Conservation (phyloP, 2,113 vertebrate genomes). For the Trichechus manatus region DNA sequence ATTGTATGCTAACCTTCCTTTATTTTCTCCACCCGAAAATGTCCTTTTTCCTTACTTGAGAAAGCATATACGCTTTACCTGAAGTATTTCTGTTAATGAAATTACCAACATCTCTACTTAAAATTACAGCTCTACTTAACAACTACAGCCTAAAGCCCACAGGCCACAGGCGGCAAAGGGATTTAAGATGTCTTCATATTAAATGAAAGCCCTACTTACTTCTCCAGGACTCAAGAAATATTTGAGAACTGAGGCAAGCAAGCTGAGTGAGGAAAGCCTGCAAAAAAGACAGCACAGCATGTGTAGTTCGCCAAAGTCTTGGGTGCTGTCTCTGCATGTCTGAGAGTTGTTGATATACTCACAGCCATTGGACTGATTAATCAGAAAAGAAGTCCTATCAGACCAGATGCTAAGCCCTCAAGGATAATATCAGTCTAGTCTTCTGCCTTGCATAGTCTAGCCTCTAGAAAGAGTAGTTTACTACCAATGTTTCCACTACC, state of each 20-base stretch:
- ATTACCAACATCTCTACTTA: background rate
- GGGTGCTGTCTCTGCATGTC: background rate
- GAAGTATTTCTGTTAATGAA: constrained; percentile 7
- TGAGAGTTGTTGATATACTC: background rate
- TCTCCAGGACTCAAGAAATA: background rate
- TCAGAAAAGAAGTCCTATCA: background rate
- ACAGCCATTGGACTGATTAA: accelerated
- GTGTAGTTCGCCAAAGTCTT: background rate
- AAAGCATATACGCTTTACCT: background rate
- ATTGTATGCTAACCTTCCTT: background rate
- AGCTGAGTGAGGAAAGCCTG: background rate
- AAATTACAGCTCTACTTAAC: background rate
- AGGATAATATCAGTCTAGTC: background rate
- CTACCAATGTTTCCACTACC: background rate
- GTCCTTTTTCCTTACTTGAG: background rate
- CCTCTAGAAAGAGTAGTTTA: background rate
- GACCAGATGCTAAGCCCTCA: background rate
- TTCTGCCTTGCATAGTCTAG: background rate
- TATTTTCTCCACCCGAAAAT: background rate
- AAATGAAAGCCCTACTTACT: constrained; percentile 24
- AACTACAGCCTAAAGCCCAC: background rate
- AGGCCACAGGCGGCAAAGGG: background rate
- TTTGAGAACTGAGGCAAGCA: background rate
- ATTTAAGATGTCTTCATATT: background rate
- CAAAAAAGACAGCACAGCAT: background rate